These are phyloP conservation scores for Callinectes sapidus DNA, from an alignment of 2,888 invertebrate genomes.

Conservation along the genomic window DNA sequence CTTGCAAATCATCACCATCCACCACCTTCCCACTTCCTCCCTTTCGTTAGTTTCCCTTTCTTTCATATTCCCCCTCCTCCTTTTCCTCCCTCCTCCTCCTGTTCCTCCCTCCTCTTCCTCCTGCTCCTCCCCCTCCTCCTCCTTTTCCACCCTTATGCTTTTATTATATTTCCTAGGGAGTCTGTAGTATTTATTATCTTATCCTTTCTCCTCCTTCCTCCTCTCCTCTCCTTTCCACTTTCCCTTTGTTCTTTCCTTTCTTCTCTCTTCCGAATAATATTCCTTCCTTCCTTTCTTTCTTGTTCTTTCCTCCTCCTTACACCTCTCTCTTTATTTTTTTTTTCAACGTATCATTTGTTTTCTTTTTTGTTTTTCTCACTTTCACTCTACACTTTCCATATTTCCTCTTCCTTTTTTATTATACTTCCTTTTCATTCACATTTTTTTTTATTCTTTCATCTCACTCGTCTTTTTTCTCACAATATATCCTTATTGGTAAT, in stretches of 20 bases:
- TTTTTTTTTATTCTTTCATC: too few species aligned
- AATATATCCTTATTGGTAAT: neutral
- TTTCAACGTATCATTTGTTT: too few species aligned
- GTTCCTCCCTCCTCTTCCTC: neutral
- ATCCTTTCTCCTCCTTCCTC: neutral
- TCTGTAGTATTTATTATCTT: neutral
- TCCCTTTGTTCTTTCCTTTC: neutral
- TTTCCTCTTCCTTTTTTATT: too few species aligned
- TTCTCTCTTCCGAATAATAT: neutral
- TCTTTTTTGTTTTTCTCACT: too few species aligned
- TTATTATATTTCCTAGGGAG: neutral
- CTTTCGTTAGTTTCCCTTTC: neutral
- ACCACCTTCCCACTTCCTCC: neutral
- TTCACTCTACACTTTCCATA: too few species aligned
- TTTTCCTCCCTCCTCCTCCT: neutral
- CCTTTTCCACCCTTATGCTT: neutral
- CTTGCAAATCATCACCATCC: constrained; percentile 1
- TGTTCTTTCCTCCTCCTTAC: neutral
- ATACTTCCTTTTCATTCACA: too few species aligned
- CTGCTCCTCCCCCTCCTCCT: neutral
- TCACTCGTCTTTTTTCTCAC: too few species aligned
- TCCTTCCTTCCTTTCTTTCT: neutral
- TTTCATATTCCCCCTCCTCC: neutral
- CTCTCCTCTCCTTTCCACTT: neutral
- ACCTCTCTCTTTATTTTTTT: neutral